Conservation (phyloP, 2,888 invertebrate genomes). For the Xestoiulus laeticollis region DNA sequence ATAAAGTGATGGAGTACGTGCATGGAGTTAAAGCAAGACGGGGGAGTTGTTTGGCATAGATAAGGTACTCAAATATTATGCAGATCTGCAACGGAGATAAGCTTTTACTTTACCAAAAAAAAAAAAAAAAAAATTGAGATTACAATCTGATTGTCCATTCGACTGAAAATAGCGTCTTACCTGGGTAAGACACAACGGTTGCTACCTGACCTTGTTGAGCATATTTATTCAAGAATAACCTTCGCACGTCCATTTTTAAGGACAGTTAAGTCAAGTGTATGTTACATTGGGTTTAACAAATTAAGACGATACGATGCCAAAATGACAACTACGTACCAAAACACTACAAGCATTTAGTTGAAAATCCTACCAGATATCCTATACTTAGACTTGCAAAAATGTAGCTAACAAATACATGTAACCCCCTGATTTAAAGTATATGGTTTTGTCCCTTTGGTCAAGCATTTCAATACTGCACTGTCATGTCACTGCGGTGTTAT, state of each 20-base stretch:
- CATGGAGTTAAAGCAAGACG: not conserved
- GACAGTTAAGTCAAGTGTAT: not conserved
- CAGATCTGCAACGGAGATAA: conserved; percentile 14
- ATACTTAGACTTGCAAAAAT: no score
- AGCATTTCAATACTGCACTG: not conserved
- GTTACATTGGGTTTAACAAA: not conserved
- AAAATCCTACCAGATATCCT: no score
- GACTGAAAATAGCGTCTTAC: not conserved
- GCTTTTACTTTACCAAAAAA: not conserved
- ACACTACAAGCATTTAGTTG: no score
- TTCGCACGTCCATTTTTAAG: not conserved
- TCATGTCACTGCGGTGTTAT: not conserved
- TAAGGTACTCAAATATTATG: conserved; percentile 31
- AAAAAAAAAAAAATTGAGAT: not conserved
- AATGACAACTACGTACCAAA: no score
- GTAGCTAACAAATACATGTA: no score
- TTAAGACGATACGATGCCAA: not conserved
- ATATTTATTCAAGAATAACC: not conserved
- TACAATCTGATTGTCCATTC: not conserved
- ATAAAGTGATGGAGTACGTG: conserved; percentile 36
- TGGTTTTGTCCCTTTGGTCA: no score
- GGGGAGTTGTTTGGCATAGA: conserved; percentile 38
- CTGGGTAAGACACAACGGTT: not conserved
- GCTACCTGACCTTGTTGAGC: not conserved
- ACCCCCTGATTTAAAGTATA: no score